Base-by-base conservation (phyloP, 2,113 vertebrate species). In the Pitta sordida region DNA sequence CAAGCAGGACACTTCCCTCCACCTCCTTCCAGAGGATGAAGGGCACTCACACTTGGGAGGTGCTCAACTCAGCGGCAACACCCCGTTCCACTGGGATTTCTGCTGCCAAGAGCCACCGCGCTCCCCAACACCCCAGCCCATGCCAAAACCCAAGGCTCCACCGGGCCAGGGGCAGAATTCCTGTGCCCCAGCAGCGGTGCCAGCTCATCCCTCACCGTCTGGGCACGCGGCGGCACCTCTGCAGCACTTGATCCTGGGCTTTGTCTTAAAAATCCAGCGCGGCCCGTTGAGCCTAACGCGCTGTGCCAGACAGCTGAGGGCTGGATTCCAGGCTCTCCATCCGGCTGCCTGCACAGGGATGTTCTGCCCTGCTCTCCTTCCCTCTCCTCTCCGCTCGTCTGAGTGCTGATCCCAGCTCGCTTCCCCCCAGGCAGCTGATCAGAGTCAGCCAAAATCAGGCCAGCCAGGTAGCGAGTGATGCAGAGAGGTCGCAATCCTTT, bases 211-310 rank as follows among this genome's bases (percentile, higher is more conserved):
- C 86, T 95, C 88, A 80, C 64, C 0, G 93, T 91, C 92, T 94
- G 90, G 43, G 76, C 39, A 90, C 23, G 88, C 2, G 0, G 49
- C 4, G 21, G 78, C 83, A 86, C 80, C 77, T 75, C 80, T 1
- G 4, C 56, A 37, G 43, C 22, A 2, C 80, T 84, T 94, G 92
- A 96, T 93, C 95, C 94, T 30, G 1, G 29, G 30, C 29, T 93
- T 96, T 97, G 96, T 96, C 85, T 75, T 58, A 15, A 78, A n/a
- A 93, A 91, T 41, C 68, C 91, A 17, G 37, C 30, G 3, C 4
- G 19, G 87, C 91, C 48, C 18, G n/a, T 56, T 91, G 89, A 96
- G 74, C 83, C 86, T 53, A 64, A 91, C 4, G 1, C 4, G 0
- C 18, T 11, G 52, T 95, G 92, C 88, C 95, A 95, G 71, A 9